Percentiles rank a stretch among this genome's conserved stretches.
Evolutionary conservation across 2,888 invertebrate genomes (phyloP).

Genomic region (Entomobrya multifasciata): DNA sequence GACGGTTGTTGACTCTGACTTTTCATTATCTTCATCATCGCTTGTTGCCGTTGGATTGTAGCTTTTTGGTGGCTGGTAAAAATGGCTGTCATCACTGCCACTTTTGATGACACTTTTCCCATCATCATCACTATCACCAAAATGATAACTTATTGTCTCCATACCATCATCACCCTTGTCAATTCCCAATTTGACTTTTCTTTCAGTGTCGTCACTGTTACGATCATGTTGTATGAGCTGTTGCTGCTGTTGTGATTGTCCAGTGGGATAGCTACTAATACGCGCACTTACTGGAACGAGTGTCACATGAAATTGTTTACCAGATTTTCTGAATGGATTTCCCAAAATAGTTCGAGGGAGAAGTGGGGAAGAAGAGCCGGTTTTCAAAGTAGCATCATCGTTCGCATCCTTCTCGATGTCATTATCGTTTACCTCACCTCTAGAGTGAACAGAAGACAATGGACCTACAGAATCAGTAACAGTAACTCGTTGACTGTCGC

Average conservation of each 20-base stretch:
- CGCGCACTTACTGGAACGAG: constrained; percentile 59
- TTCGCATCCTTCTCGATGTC: not conserved
- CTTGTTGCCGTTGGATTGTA: constrained; percentile 28
- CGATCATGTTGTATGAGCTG: not conserved
- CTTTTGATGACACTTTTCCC: not conserved
- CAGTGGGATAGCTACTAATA: constrained; percentile 53
- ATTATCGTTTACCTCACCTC: constrained; percentile 53
- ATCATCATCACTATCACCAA: constrained; percentile 37
- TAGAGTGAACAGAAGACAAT: constrained; percentile 9
- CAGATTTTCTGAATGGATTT: constrained; percentile 23
- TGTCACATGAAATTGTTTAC: constrained; percentile 45
- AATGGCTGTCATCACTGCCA: constrained; percentile 33
- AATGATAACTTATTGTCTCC: not conserved
- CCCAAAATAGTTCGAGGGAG: not conserved
- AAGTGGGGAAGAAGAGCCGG: no score
- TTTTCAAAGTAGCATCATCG: constrained; percentile 16
- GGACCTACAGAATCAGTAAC: not conserved
- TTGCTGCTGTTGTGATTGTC: constrained; percentile 12
- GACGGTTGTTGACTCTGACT: constrained; percentile 7
- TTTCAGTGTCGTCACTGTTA: not conserved
- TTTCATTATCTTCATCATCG: not conserved
- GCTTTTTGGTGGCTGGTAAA: not conserved
- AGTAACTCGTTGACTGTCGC: not conserved
- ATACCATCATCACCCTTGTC: constrained; percentile 58
- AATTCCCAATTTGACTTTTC: constrained; percentile 42